phyloP scores from a whole-genome alignment of 2,888 invertebrate species.

The Ctenicera cuprea region DNA sequence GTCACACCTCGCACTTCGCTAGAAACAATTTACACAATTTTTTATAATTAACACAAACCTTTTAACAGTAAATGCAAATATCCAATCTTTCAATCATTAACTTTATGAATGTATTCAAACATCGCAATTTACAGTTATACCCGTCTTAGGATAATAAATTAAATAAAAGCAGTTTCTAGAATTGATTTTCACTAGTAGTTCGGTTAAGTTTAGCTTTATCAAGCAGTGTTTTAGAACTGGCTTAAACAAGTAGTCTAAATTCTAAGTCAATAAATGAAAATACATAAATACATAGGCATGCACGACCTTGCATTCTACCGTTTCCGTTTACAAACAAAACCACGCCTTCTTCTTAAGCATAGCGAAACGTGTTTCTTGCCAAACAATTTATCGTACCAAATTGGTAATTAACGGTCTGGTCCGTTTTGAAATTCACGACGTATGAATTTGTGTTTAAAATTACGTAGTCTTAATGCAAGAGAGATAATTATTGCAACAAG shows the following conservation, averaged over 20 bases:
- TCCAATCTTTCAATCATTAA: too few species aligned
- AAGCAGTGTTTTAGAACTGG: neutral
- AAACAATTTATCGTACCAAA: conserved; percentile 7
- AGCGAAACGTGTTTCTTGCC: conserved; percentile 16
- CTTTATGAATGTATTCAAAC: too few species aligned
- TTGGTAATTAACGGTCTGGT: conserved; percentile 22
- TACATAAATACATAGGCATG: conserved; percentile 8
- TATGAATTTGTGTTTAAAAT: neutral
- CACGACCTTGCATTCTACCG: conserved; percentile 52
- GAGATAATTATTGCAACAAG: neutral
- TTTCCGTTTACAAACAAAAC: conserved; percentile 46
- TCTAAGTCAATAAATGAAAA: neutral
- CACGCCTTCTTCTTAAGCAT: conserved; percentile 26
- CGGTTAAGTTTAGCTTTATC: neutral
- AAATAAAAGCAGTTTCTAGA: neutral
- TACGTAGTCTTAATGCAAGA: neutral
- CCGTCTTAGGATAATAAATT: too few species aligned
- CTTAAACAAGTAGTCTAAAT: neutral
- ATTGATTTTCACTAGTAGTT: neutral
- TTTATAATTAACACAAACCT: too few species aligned
- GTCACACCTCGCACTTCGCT: too few species aligned
- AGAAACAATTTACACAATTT: too few species aligned
- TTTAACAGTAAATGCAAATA: too few species aligned
- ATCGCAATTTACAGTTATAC: too few species aligned
- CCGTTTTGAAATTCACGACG: conserved; percentile 5